phyloP scores from a whole-genome alignment of 2,888 invertebrate genomes.

The Eudasyphora cyanicolor region DNA sequence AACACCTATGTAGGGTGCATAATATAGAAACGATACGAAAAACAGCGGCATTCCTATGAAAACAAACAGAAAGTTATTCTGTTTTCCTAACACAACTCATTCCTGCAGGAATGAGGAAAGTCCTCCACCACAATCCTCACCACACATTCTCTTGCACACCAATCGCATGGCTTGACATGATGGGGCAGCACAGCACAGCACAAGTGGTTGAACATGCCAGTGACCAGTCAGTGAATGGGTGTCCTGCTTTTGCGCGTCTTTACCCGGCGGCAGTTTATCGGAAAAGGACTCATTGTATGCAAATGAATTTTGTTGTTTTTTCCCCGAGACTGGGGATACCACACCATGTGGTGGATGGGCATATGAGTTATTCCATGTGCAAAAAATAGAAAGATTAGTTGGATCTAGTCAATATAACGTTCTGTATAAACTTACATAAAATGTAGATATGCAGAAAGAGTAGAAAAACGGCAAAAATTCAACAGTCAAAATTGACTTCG shows the following conservation, averaged over 20 bases:
- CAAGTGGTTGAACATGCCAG: conserved; percentile 29
- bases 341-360: neutral
- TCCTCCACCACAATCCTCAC: neutral
- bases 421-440: too few species aligned
- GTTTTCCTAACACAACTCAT: conserved; percentile 3
- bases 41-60: conserved; percentile 33
- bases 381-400: conserved; percentile 24
- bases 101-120: neutral
- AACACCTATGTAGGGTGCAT: neutral
- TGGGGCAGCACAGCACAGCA: neutral
- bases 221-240: conserved; percentile 50
- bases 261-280: neutral
- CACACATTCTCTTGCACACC: neutral
- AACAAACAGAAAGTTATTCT: conserved; percentile 32
- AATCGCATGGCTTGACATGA: neutral
- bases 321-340: conserved; percentile 10
- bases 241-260: conserved; percentile 14
- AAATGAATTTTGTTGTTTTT: conserved; percentile 50
- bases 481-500: too few species aligned
- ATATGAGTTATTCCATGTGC: neutral
- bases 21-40: neutral
- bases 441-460: too few species aligned
- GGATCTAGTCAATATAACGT: too few species aligned
- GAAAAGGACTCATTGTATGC: conserved; percentile 43
- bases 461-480: too few species aligned